Evolutionary conservation across 2,113 vertebrate genomes (phyloP), one percentile per base, ranked within the genome.

Genomic region (Dendropsophus ebraccatus): DNA sequence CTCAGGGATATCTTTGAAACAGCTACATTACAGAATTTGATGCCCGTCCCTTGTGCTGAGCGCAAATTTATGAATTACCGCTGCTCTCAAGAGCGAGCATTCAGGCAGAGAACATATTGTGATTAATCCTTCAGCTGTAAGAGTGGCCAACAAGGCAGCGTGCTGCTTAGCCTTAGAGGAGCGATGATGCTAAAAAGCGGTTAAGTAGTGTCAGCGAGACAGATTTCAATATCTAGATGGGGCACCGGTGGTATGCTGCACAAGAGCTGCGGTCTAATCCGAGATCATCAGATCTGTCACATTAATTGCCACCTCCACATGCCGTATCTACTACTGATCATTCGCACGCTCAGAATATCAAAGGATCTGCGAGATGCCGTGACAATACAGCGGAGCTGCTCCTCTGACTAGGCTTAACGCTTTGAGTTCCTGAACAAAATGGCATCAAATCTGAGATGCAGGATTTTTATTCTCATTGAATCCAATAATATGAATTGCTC

Each of bases 261-360:
- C 35, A n/a, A 45, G 56, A 62, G 56, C 56, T 81, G 56, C 37
- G 56, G 56, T 62, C 54, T 81, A 81, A 81, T 81, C 78, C 78
- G 30, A 81, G 35, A 81, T 81, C 78, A 81, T 81, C 78, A 81
- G 78, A 81, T 81, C 35, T 81, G 78, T 81, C 78, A 81, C 56
- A 81, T 81, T 81, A 81, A 81, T 81, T 81, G 78, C 78, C 74
- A 81, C 78, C 78, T 62, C 78, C 35, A 62, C 77, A 77, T 65
- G 78, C 35, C 78, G 19, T 54, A 60, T 81, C 56, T 41, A 81
- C 56, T 45, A 60, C 78, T 81, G 78, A 81, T 81, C 54, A 49
- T 25, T 81, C 78, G 47, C 78, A 25, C 56, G 37, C 56, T n/a
- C 23, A 45, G 35, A 60, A 62, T 81, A 81, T 81, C 56, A 81